Evolutionary conservation across 1,140 invertebrate species (phyloP), one percentile per base, ranked within the genome.

Genomic region (Asobara japonica): DNA sequence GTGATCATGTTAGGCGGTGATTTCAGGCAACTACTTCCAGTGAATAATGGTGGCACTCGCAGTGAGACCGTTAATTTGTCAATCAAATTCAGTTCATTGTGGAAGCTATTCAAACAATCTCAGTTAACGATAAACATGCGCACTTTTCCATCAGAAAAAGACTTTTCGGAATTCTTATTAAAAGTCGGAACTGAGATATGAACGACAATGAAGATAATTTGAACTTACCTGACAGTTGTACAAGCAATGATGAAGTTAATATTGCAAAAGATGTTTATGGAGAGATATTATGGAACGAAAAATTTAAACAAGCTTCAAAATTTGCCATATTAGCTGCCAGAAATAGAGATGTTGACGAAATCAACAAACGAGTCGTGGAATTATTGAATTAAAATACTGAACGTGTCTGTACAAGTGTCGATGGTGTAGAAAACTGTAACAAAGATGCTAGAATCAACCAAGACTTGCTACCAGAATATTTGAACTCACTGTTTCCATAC

Each of bases 341-440:
- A 29, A 77, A 77, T 68, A 67, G 61, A 6, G 68, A 74, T 45
- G 73, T 78, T 18, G 60, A 78, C 29, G 65, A 76, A 38, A 76
- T 78, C 11, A 80, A 82, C 65, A 61, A 76, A 30, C 62, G n/a
- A 45, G 74, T 75, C 36, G 48, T 75, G 16, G 48, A 69, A 65
- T 30, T 75, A n/a, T 66, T 75, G 11, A 33, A 71, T 64, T 13
- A 31, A 16, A 31, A 13, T 1, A 61, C 38, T 56, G 71, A 72
- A 64, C 30, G 30, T 38, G 71, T 64, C 27, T 66, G 65, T 20
- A 70, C 64, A 38, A 66, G 66, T 27, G 29, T 73, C 16, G 56
- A 71, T 56, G 71, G 64, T 66, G 29, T 18, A 25, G 62, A 71
- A 66, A 51, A 65, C 25, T 68, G 48, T 61, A 36, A 62, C 16